Percentiles rank a stretch among this genome's conserved stretches.
Evolutionary conservation across 2,113 vertebrate species (phyloP).

Genomic region (Thalassarche chlororhynchos): DNA sequence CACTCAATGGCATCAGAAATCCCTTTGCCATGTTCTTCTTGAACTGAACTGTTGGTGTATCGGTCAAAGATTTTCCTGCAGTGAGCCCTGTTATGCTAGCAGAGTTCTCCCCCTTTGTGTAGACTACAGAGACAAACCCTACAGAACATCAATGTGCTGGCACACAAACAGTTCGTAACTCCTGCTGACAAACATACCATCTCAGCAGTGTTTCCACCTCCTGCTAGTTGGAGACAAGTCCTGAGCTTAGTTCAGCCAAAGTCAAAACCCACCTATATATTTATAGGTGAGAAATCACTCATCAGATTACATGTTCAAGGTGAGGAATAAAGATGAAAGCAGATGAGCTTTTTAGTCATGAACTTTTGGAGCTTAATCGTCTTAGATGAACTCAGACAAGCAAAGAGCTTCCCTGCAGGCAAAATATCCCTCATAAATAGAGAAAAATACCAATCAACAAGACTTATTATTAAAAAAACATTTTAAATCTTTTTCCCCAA

Average conservation of each 20-base stretch:
- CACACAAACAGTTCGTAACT: neutral
- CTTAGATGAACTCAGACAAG: constrained; percentile 52
- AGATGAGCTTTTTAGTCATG: constrained; percentile 13
- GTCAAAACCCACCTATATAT: neutral
- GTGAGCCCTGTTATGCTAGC: neutral
- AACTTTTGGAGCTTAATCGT: constrained; percentile 46
- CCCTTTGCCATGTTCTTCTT: neutral
- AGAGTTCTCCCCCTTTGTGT: fast-evolving
- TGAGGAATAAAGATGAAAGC: constrained; percentile 28
- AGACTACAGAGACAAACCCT: neutral
- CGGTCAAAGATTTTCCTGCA: neutral
- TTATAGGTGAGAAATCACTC: neutral
- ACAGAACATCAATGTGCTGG: neutral
- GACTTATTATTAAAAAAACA: neutral
- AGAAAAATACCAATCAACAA: constrained; percentile 5
- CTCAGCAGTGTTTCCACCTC: neutral
- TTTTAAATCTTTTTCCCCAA: neutral
- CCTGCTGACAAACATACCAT: neutral
- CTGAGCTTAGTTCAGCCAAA: constrained; percentile 28
- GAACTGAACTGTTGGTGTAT: fast-evolving
- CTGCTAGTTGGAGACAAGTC: constrained; percentile 3
- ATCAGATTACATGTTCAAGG: constrained; percentile 15
- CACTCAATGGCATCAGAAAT: neutral
- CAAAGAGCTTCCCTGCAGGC: neutral
- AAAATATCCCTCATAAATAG: constrained; percentile 2